phyloP scores from a whole-genome alignment of 2,888 invertebrate genomes.

The Caenorhabditis afra region DNA sequence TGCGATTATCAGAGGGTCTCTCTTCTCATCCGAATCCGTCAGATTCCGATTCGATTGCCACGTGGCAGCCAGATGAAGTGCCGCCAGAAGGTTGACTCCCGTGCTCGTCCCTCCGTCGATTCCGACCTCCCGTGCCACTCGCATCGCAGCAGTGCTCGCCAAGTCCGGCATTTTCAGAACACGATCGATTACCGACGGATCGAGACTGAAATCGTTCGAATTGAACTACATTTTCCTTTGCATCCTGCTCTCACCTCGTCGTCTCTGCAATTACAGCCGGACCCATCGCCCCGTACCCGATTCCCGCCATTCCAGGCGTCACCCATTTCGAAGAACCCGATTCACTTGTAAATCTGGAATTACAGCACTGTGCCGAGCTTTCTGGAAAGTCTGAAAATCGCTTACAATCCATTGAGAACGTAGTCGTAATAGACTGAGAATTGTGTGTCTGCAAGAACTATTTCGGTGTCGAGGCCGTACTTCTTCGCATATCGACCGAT shows the following conservation, averaged over 20 bases:
- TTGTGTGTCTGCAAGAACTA: constrained; percentile 67
- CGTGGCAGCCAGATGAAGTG: constrained; percentile 63
- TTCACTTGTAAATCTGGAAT: constrained; percentile 53
- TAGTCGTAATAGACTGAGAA: constrained; percentile 65
- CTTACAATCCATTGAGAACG: constrained; percentile 56
- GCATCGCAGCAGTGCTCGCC: constrained; percentile 75
- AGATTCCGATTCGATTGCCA: background rate
- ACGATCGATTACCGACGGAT: constrained; percentile 70
- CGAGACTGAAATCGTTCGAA: constrained; percentile 58
- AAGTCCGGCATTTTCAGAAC: constrained; percentile 74
- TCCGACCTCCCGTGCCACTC: constrained; percentile 55
- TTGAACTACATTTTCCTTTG: background rate
- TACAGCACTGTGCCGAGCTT: background rate
- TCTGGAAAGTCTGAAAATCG: background rate
- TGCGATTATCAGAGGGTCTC: constrained; percentile 40
- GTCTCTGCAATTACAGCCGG: constrained; percentile 62
- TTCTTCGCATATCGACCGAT: constrained; percentile 64
- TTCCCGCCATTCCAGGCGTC: constrained; percentile 67
- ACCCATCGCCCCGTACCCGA: constrained; percentile 64
- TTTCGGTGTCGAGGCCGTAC: constrained; percentile 58
- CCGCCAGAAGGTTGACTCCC: constrained; percentile 72
- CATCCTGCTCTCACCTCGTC: constrained; percentile 60
- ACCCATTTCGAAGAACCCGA: constrained; percentile 61
- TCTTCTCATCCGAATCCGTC: background rate
- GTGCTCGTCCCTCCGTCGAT: constrained; percentile 69